Percentiles rank a stretch among this genome's conserved stretches.
Conservation (phyloP, 2,113 vertebrate genomes). For the Oriolus oriolus region DNA sequence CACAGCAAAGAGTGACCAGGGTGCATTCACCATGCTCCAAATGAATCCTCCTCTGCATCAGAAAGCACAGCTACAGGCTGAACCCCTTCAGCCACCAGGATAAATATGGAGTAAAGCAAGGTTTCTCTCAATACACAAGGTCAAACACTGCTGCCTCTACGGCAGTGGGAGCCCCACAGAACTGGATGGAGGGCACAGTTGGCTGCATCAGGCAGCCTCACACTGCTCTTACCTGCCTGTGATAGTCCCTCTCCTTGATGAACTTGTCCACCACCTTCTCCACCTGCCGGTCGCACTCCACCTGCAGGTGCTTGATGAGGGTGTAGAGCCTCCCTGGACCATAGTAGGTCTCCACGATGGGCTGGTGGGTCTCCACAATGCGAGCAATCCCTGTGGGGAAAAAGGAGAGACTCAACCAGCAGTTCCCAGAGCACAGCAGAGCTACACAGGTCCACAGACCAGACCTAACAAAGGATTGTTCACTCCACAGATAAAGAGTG, state of each 20-base stretch:
- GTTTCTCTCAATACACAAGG: neutral
- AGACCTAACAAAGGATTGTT: neutral
- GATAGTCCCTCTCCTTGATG: constrained; percentile 89
- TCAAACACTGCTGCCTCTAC: neutral
- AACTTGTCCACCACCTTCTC: constrained; percentile 95
- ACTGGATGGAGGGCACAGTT: rapidly evolving
- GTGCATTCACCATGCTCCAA: neutral
- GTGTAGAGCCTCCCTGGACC: constrained; percentile 90
- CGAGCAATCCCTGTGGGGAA: constrained; percentile 86
- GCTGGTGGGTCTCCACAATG: constrained; percentile 94
- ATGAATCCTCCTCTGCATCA: neutral
- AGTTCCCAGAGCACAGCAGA: neutral
- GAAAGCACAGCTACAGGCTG: neutral
- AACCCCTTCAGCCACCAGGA: neutral
- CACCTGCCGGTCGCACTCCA: constrained; percentile 90
- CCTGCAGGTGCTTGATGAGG: constrained; percentile 91
- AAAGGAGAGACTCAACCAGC: neutral
- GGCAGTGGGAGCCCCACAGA: neutral
- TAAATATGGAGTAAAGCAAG: neutral
- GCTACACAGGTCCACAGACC: neutral
- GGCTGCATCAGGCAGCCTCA: neutral
- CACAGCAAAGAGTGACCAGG: neutral
- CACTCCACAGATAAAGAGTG: neutral
- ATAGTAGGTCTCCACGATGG: constrained; percentile 96
- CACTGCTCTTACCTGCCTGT: constrained; percentile 80